Evolutionary conservation across 2,888 invertebrate species (phyloP).

Genomic region (Hesperia comma): DNA sequence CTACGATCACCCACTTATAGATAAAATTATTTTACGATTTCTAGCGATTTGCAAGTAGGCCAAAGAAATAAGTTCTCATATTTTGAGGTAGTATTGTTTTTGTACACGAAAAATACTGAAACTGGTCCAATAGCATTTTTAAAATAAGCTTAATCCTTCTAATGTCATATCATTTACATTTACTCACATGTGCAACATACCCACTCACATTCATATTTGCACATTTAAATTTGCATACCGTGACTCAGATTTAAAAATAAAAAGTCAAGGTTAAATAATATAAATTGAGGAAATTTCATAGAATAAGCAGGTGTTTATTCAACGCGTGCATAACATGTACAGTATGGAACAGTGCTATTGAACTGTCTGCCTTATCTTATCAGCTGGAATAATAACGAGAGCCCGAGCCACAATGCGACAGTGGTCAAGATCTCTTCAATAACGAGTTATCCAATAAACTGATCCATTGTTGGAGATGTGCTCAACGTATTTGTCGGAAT

Average conservation of each 20-base stretch:
- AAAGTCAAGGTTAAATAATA: constrained; percentile 15
- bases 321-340: constrained; percentile 20
- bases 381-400: constrained; percentile 65
- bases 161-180: too few relatives aligned
- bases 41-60: constrained; percentile 8
- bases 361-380: constrained; percentile 75
- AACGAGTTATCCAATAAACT: constrained; percentile 42
- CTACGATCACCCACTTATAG: constrained; percentile 32
- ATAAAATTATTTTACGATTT: constrained; percentile 28
- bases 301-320: constrained; percentile 13
- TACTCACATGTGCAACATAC: too few relatives aligned
- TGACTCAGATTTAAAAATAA: constrained; percentile 16
- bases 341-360: constrained; percentile 74
- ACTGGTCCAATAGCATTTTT: too few relatives aligned
- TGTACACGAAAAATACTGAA: too few relatives aligned
- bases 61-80: neutral
- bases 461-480: constrained; percentile 33
- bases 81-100: too few relatives aligned
- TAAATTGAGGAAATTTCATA: constrained; percentile 5
- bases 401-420: constrained; percentile 42
- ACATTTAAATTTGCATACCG: neutral
- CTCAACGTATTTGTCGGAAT: constrained; percentile 6
- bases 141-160: too few relatives aligned
- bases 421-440: constrained; percentile 39
- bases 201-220: neutral